These are phyloP conservation scores for Tapirus indicus DNA, from an alignment of 2,797 vertebrate species.

Conservation along the genomic window DNA sequence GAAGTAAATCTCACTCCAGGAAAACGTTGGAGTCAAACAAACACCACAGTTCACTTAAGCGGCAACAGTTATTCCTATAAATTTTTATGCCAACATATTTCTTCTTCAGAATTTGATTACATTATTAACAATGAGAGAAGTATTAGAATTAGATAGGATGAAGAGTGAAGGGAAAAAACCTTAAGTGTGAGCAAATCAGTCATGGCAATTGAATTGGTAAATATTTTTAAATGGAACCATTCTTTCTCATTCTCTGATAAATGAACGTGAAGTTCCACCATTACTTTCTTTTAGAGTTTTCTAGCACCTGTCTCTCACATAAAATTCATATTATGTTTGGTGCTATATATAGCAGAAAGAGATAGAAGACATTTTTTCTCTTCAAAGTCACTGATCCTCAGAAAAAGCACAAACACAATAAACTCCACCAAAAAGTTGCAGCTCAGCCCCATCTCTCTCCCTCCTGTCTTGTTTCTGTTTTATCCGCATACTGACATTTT, in stretches of 20 bases:
- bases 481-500: neutral
- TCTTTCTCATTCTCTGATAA: neutral
- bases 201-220: slow-evolving; percentile 3
- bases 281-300: neutral
- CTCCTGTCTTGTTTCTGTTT: neutral
- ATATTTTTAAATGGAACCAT: neutral
- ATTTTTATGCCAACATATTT: slow-evolving; percentile 80
- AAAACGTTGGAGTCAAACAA: slow-evolving; percentile 83
- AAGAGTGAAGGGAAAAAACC: neutral
- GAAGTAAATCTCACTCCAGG: slow-evolving; percentile 83
- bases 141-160: slow-evolving; percentile 63
- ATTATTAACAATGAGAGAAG: slow-evolving; percentile 61
- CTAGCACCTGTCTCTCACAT: neutral
- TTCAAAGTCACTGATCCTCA: neutral
- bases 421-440: neutral
- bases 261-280: neutral
- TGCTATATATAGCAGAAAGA: neutral
- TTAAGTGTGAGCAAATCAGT: neutral
- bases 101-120: slow-evolving; percentile 80
- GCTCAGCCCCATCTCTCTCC: neutral
- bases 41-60: slow-evolving; percentile 79
- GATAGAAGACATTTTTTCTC: neutral
- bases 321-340: neutral
- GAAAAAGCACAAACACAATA: neutral
- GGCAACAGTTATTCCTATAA: slow-evolving; percentile 81